Base-by-base conservation (phyloP, 2,888 invertebrate species). In the Dendrolimus pini region DNA sequence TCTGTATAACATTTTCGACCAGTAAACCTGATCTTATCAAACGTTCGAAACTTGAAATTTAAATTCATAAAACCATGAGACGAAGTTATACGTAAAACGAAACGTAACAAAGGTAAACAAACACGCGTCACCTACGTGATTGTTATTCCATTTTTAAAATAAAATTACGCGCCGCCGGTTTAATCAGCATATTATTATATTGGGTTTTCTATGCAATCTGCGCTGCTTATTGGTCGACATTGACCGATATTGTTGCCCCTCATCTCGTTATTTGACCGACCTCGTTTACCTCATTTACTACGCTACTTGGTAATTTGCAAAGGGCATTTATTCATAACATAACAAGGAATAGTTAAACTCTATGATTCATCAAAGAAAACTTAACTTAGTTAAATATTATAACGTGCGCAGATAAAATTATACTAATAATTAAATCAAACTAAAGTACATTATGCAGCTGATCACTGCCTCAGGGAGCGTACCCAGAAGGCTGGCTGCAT, bases 161-260 rank as follows among this genome's bases (percentile, higher is more conserved):
- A 47, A 8, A 47, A 47, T 41, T 41, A 55, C 52, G 41, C 30
- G 41, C 41, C 52, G 42, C 41, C 52, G 42, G 53, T 54, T 58
- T 55, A 41, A 47, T 58, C 60, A 56, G 52, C 54, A 59, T 64
- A 56, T 56, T 56, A 64, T 64, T 57, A 61, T 62, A 67, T 66
- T 62, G 65, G 61, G 62, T 65, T 64, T 59, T 58, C 62, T 57
- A 65, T 12, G 47, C 47, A 47, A 67, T 65, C 61, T 62, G 62
- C 63, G 65, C 62, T 63, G 66, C 30, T 58, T 56, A 60, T 56
- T 57, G 18, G 57, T 61, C 65, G 71, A 70, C 78, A 77, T 71
- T 77, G 78, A 77, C 78, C 77, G 68, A 77, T 65, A 70, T 73
- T 68, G 55, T 59, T 61, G 62, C 55, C 58, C 63, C 62, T 61